A percentile compares a stretch with the other conserved stretches of the same genome.
Conservation (phyloP, 2,113 vertebrate species). For the Dromas ardeola region DNA sequence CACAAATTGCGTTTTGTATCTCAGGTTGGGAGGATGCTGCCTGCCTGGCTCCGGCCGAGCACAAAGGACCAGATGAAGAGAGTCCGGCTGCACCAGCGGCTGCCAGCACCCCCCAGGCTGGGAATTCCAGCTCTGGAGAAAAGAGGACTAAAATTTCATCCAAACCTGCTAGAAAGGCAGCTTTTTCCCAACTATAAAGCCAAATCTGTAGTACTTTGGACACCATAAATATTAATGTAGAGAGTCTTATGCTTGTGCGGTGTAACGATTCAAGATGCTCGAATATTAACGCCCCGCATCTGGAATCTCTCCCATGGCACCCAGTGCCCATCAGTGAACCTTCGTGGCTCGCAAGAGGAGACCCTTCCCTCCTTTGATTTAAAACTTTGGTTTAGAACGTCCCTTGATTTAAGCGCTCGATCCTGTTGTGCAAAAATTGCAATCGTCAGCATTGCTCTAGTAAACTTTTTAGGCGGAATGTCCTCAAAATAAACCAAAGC, state of each 20-base stretch:
- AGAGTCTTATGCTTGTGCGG: background rate
- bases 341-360: background rate
- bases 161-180: background rate
- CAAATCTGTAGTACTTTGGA: background rate
- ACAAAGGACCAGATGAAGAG: fast-evolving
- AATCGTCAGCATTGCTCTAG: background rate
- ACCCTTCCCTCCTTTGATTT: background rate
- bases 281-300: background rate
- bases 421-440: background rate
- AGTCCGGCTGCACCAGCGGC: too few species aligned
- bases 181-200: background rate
- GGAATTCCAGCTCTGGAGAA: background rate
- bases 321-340: background rate
- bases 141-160: background rate
- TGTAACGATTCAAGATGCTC: background rate
- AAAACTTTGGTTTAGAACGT: background rate
- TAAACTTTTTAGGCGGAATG: background rate
- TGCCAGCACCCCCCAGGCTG: background rate
- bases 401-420: background rate
- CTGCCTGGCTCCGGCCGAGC: background rate
- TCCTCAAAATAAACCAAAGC: background rate
- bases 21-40: background rate
- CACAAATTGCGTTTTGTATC: fast-evolving
- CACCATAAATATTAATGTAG: background rate
- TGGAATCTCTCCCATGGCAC: background rate